Evolutionary conservation across 1,140 invertebrate genomes (phyloP).

Genomic region (Leptonema lineaticorne): DNA sequence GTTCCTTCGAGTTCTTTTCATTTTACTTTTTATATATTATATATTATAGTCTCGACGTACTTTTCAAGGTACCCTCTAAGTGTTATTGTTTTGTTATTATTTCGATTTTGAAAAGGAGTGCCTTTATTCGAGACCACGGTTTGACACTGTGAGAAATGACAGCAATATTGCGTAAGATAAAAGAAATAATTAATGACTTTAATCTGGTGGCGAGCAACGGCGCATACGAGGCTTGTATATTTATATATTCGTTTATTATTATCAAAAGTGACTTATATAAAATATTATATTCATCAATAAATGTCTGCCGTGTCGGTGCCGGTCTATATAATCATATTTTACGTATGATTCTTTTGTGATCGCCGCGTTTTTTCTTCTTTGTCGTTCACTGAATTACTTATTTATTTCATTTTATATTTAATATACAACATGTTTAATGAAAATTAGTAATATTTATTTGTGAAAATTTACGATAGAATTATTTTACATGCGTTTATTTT

Average conservation of each 20-base stretch:
- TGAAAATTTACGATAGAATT: no score
- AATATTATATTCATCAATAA: slow-evolving; percentile 36
- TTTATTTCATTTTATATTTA: neutral
- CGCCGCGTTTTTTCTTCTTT: neutral
- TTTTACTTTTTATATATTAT: slow-evolving; percentile 12
- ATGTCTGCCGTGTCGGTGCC: slow-evolving; percentile 24
- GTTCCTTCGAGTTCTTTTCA: neutral
- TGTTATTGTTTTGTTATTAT: slow-evolving; percentile 18
- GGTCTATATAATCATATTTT: slow-evolving; percentile 17
- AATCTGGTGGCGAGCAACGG: slow-evolving; percentile 13
- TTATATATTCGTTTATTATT: slow-evolving; percentile 15
- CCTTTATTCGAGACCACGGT: slow-evolving; percentile 9
- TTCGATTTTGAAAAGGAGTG: slow-evolving; percentile 10
- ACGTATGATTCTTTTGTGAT: neutral
- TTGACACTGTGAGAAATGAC: slow-evolving; percentile 28
- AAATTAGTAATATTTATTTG: no score
- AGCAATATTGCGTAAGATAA: slow-evolving; percentile 28
- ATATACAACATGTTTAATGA: neutral
- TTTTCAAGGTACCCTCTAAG: slow-evolving; percentile 3
- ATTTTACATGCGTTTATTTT: no score
- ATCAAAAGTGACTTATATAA: slow-evolving; percentile 29
- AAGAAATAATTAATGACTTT: slow-evolving; percentile 28
- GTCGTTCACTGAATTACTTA: neutral
- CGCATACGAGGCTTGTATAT: neutral
- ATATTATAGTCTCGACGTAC: no score